Evolutionary conservation across 2,113 vertebrate genomes (phyloP).

Genomic region (Paraplagusia blochii): DNA sequence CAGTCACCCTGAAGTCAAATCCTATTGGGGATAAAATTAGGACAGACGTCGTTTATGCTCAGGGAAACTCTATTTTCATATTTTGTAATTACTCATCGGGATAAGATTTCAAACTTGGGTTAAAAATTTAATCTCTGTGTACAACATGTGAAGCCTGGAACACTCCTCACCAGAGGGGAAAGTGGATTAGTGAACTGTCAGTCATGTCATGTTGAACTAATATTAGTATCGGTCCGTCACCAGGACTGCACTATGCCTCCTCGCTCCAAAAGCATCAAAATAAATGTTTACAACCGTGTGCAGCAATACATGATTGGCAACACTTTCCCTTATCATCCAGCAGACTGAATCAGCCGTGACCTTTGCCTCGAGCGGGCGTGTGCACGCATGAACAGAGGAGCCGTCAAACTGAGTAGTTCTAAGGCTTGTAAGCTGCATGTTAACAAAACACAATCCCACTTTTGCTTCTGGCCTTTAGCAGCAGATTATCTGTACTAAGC

Average conservation of each 20-base stretch:
- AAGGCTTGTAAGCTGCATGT: conserved; percentile 3
- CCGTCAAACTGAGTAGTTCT: conserved; percentile 29
- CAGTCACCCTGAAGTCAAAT: conserved; percentile 34
- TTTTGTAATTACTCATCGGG: conserved; percentile 68
- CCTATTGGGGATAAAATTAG: conserved; percentile 30
- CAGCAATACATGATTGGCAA: conserved; percentile 62
- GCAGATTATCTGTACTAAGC: conserved; percentile 50
- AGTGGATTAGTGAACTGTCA: conserved; percentile 76
- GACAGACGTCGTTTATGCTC: conserved; percentile 31
- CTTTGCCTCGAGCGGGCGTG: conserved; percentile 59
- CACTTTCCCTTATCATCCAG: conserved; percentile 62
- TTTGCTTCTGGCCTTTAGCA: conserved; percentile 43
- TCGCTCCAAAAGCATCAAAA: conserved; percentile 56
- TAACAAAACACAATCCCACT: conserved; percentile 21
- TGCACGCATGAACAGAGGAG: conserved; percentile 21
- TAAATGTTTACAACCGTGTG: conserved; percentile 60
- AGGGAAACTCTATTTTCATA: conserved; percentile 41
- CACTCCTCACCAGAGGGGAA: conserved; percentile 75
- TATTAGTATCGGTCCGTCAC: conserved; percentile 59
- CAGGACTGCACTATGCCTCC: conserved; percentile 64
- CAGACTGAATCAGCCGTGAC: conserved; percentile 56
- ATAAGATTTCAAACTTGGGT: conserved; percentile 64
- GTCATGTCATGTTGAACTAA: conserved; percentile 70
- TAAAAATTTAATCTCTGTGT: conserved; percentile 67
- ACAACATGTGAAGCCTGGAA: conserved; percentile 53